Base-by-base conservation (phyloP, 2,113 vertebrate species). In the Anolis carolinensis region DNA sequence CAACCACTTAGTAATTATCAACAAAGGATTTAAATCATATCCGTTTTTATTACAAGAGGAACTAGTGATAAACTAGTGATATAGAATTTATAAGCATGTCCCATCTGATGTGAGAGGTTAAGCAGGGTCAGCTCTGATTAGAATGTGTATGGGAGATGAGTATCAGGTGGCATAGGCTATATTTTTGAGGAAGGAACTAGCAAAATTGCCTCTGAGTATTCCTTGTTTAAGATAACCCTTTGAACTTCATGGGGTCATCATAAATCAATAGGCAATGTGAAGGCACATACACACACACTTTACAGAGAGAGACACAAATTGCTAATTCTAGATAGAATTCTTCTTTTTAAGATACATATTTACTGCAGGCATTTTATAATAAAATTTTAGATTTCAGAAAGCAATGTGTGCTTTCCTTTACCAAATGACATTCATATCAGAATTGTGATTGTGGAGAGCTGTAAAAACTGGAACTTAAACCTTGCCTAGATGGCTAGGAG, bases 1-100 rank as follows among this genome's bases (percentile, higher is more conserved):
- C 81, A 81, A 92, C 72, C 84, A 93, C 84, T 89, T 92, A 68
- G 55, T 93, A 94, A 95, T 93, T 93, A 90, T 67, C 70, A 81
- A 34, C n/a, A 63, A 36, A 81, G 74, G 21, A 25, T 73, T 79
- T 92, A 91, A 93, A 93, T 93, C 90, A 91, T 82, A 92, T 92
- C 90, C 87, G 89, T 81, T 91, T 92, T 93, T 89, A 92, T 82
- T 62, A 88, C 86, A 91, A 92, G 90, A 95, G 87, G 79, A 81
- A 84, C 85, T 73, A 90, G 83, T 86, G 87, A 86, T 92, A 85
- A 88, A 90, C 74, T 14, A 81, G 55, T 55, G 79, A 75, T 75
- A 5, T 75, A 67, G 62, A 16, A 39, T 67, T 52, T 75, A 71
- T 21, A 75, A 44, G 44, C 72, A 76, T 44, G 10, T 44, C 39